Evolutionary conservation across 2,797 vertebrate species (phyloP), one percentile per base, ranked within the genome.

Genomic region (Danio albolineatus): DNA sequence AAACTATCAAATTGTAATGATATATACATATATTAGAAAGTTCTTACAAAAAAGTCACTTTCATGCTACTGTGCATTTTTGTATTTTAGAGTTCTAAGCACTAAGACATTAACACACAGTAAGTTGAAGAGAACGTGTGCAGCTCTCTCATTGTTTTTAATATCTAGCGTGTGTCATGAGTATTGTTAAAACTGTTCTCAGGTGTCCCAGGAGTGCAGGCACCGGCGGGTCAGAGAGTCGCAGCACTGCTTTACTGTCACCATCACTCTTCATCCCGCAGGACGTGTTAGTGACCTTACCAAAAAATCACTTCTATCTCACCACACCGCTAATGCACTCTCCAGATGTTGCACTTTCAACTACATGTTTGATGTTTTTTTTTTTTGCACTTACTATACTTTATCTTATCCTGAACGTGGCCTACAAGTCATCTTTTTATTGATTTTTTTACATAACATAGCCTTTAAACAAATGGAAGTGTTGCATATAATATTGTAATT

Each of bases 261-360:
- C 89, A 89, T 89, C 85, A 82, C 74, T 90, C 88, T 85, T 89
- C 66, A 81, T 78, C 78, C 71, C 76, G 41, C 9, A 17, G 78
- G 85, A 89, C 81, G 83, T 86, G 74, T 85, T 86, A 74, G 86
- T 80, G 86, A 87, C 80, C 77, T 83, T 54, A 79, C 79, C 73
- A 80, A 88, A 83, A 85, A 84, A 66, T 86, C 43, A 85, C 28
- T 86, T 73, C 53, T 84, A 61, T 48, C 70, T 38, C 73, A 81
- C 69, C 73, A 61, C 72, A 84, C 73, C 73, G 17, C 71, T 81
- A 89, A 90, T 85, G 71, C 70, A 56, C 88, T 84, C 80, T 90
- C 88, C 92, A 94, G 92, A 93, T 92, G 91, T 91, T 87, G 44
- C 56, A 36, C 67, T 84, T 71, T 71, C 66, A 2, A 17, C 36